Evolutionary conservation across 2,113 vertebrate species (phyloP).

Genomic region (Pygoscelis adeliae): DNA sequence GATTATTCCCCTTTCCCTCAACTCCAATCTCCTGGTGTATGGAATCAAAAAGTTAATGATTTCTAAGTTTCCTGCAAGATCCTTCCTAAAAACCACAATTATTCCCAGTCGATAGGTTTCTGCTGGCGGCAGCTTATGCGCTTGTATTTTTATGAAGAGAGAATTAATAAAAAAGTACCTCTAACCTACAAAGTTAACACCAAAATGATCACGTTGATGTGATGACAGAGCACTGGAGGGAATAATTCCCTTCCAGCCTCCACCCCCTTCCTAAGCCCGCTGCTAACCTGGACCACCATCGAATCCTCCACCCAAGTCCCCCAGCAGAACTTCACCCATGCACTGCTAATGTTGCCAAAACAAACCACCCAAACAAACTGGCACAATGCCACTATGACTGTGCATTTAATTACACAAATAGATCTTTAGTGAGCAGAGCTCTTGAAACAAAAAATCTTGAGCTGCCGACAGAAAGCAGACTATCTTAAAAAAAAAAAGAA

Average conservation of each 20-base stretch:
- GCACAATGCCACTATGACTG: background rate
- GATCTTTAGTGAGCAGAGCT: background rate
- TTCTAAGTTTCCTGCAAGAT: background rate
- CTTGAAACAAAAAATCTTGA: background rate
- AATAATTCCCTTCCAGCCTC: background rate
- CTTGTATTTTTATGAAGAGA: background rate
- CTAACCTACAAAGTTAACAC: background rate
- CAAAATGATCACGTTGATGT: background rate
- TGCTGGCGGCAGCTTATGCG: background rate
- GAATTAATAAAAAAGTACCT: background rate
- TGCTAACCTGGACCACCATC: slow-evolving; percentile 17
- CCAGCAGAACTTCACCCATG: background rate
- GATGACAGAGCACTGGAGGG: background rate
- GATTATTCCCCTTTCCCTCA: background rate
- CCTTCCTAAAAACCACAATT: background rate
- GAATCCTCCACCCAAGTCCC: background rate
- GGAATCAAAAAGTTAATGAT: background rate
- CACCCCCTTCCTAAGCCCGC: background rate
- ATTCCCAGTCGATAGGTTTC: background rate
- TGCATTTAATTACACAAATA: background rate
- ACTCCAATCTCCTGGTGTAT: background rate
- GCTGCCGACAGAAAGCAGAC: background rate
- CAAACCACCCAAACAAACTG: slow-evolving; percentile 35
- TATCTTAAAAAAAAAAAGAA: background rate
- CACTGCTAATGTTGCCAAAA: background rate